Base-by-base conservation (phyloP, 2,888 invertebrate species). In the Epirrhoe alternata region DNA sequence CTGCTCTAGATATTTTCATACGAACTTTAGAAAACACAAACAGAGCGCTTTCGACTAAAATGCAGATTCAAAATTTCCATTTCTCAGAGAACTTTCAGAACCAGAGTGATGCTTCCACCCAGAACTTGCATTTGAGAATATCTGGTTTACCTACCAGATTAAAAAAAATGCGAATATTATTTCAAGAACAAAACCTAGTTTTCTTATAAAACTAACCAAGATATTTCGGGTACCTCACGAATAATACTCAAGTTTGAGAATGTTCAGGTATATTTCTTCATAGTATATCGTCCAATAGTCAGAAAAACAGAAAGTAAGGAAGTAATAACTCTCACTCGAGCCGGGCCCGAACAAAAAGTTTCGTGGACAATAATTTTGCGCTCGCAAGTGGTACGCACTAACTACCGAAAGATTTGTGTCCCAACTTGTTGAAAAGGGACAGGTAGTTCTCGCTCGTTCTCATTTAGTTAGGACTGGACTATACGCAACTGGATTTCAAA, bases 401-500 rank as follows among this genome's bases (percentile, higher is more conserved):
- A 82, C 77, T 79, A 74, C 65, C 58, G 66, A 71, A 78, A 82
- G 80, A 83, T 81, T 82, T 83, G 80, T 79, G 74, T 69, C 38
- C 50, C 53, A 47, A 66, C 61, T 66, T 61, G 60, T 69, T 56
- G 45, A 59, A 53, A 64, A 6, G 64, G 42, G 69, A 70, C 45
- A 52, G 51, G 61, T 56, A 56, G 31, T 16, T 56, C 7, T 51
- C 16, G 53, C 70, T 62, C 67, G 24, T 61, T 69, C 68, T 67
- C 64, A 66, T 66, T 68, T 64, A 58, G 14, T 64, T 47, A 64
- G 49, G 57, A 60, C 51, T 51, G 52, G 60, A 63, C 30, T 53
- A 64, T 31, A 63, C 14, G 51, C 16, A 10, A 14, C 5, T 17
- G 55, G 17, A 24, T 62, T 31, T 33, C 1, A 0, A 52, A 0